Evolutionary conservation across 2,888 invertebrate genomes (phyloP).

Genomic region (Drosophila affinis): DNA sequence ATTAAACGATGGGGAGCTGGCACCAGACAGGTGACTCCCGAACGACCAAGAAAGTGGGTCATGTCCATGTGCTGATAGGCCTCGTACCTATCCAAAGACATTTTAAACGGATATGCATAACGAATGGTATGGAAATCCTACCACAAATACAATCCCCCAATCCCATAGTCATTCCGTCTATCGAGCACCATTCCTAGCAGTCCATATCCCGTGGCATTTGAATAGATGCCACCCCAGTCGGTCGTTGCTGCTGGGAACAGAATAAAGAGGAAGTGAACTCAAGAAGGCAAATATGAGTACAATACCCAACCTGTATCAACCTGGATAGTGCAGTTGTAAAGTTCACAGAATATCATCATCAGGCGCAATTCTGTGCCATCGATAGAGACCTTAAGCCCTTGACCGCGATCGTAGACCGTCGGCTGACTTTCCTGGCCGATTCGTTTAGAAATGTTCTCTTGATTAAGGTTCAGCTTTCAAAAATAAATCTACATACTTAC

Average conservation of each 20-base stretch:
- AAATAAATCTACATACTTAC: constrained; percentile 49
- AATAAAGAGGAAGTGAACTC: neutral
- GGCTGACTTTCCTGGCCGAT: constrained; percentile 51
- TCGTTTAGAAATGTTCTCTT: neutral
- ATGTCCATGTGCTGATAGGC: constrained; percentile 86
- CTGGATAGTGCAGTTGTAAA: constrained; percentile 84
- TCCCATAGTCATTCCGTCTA: constrained; percentile 86
- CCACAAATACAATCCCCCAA: constrained; percentile 73
- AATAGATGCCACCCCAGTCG: constrained; percentile 88
- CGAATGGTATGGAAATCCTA: constrained; percentile 11
- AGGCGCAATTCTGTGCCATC: constrained; percentile 86
- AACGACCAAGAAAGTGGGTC: constrained; percentile 86
- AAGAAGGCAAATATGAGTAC: neutral
- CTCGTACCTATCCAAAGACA: constrained; percentile 46
- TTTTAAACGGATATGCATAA: neutral
- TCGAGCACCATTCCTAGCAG: constrained; percentile 86
- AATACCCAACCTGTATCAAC: constrained; percentile 75
- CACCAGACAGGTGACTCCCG: constrained; percentile 88
- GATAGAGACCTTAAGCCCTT: constrained; percentile 64
- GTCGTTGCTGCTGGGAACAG: constrained; percentile 61
- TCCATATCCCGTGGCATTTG: constrained; percentile 87
- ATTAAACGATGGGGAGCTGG: constrained; percentile 87
- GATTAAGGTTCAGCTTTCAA: neutral
- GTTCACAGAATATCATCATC: constrained; percentile 81
- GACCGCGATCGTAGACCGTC: constrained; percentile 52